Conservation (phyloP, 1,140 invertebrate species). For the Gonioctena quinquepunctata region DNA sequence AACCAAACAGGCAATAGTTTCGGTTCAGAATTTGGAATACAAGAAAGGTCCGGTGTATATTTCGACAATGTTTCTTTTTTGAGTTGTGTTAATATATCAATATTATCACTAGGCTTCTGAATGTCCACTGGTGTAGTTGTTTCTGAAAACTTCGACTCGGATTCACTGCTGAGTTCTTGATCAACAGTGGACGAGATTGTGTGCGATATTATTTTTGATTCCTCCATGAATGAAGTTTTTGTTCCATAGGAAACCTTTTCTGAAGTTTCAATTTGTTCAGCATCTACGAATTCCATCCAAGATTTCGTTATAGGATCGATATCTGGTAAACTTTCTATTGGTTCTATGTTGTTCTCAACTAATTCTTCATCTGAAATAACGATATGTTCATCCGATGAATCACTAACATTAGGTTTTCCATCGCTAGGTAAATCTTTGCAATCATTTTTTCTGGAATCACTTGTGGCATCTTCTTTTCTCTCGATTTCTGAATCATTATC, state of each 20-base stretch:
- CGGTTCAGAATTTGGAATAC: background rate
- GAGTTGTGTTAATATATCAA: slow-evolving; percentile 1
- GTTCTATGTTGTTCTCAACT: slow-evolving; percentile 30
- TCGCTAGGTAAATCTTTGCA: background rate
- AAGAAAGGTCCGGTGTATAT: slow-evolving; percentile 6
- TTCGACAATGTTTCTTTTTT: slow-evolving; percentile 19
- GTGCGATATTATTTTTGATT: background rate
- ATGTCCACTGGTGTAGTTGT: no score
- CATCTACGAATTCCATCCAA: background rate
- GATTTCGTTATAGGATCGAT: slow-evolving; percentile 31
- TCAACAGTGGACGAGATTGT: background rate
- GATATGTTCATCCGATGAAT: slow-evolving; percentile 24
- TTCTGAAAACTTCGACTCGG: background rate
- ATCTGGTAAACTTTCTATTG: background rate
- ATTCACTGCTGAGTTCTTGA: background rate
- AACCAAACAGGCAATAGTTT: background rate
- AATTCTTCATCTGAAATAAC: slow-evolving; percentile 28
- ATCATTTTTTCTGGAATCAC: background rate
- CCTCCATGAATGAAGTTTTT: background rate
- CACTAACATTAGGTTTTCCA: background rate
- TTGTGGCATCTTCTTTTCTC: slow-evolving; percentile 6
- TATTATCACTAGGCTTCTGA: background rate
- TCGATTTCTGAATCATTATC: slow-evolving; percentile 11
- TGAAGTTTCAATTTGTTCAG: background rate
- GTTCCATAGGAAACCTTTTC: background rate